phyloP scores from a whole-genome alignment of 2,113 vertebrate species.

The Pelvicachromis taeniatus region DNA sequence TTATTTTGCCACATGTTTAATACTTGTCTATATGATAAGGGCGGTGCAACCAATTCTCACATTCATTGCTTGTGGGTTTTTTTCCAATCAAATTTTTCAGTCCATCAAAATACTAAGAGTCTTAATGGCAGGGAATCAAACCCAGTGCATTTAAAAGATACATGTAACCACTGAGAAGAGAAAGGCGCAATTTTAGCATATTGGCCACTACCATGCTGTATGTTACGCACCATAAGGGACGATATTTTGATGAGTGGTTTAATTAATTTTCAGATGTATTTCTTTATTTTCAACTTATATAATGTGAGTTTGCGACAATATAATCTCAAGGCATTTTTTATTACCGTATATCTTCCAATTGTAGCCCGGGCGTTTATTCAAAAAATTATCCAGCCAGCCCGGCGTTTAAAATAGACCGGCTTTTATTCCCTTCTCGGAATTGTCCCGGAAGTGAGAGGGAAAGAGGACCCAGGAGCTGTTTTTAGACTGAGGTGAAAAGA shows the following conservation, averaged over 20 bases:
- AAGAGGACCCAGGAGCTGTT: no score
- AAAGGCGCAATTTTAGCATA: neutral
- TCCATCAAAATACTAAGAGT: neutral
- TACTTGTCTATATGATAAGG: neutral
- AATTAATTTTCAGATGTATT: neutral
- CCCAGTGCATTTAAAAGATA: neutral
- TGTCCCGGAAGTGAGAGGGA: no score
- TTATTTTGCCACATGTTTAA: neutral
- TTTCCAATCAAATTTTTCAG: neutral
- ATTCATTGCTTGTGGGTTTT: neutral
- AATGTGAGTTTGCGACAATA: neutral
- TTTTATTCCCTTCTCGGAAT: no score
- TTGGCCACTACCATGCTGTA: neutral
- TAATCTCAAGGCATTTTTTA: neutral
- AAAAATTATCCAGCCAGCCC: no score
- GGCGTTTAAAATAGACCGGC: no score
- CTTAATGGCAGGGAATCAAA: neutral
- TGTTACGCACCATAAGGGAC: neutral
- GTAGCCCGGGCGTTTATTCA: no score
- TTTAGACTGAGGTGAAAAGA: no score
- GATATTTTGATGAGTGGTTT: neutral
- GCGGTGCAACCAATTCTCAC: neutral
- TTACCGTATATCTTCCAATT: no score
- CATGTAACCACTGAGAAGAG: neutral
- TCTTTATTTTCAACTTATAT: neutral